A percentile compares a stretch with the other conserved stretches of the same genome.
Evolutionary conservation across 2,888 invertebrate species (phyloP).

Genomic region (Dryobotodes eremita): DNA sequence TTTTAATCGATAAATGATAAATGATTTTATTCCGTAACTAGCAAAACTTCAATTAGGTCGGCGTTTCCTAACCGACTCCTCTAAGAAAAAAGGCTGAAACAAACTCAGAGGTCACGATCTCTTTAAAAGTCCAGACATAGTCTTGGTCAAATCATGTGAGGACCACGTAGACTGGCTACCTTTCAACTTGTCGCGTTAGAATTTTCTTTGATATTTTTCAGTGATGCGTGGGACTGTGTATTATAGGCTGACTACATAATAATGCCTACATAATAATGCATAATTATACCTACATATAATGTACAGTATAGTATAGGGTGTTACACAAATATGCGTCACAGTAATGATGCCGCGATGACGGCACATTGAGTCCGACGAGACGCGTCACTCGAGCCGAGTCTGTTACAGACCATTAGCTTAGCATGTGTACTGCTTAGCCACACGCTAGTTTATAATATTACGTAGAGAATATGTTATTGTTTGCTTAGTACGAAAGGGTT

Average conservation of each 20-base stretch:
- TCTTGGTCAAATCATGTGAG: too few relatives aligned
- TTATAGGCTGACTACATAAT: background rate
- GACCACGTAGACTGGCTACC: background rate
- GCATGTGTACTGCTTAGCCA: constrained; percentile 8
- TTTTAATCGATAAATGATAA: background rate
- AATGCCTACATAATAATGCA: background rate
- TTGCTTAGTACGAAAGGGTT: background rate
- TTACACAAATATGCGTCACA: constrained; percentile 31
- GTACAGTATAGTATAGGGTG: background rate
- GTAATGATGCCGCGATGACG: constrained; percentile 42
- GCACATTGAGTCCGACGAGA: constrained; percentile 43
- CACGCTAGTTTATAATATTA: background rate
- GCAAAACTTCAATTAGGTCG: too few relatives aligned
- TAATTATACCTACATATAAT: too few relatives aligned
- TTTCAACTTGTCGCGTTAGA: background rate
- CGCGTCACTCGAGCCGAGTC: constrained; percentile 26
- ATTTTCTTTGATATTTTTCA: background rate
- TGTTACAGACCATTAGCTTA: constrained; percentile 43
- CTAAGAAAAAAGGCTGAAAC: too few relatives aligned
- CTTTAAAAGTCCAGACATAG: too few relatives aligned
- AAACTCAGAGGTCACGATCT: too few relatives aligned
- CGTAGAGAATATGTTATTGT: background rate
- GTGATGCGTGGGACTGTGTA: background rate
- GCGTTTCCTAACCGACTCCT: too few relatives aligned
- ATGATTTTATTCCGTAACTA: background rate